Conservation (phyloP, 1,140 invertebrate species). For the Bombus consobrinus region DNA sequence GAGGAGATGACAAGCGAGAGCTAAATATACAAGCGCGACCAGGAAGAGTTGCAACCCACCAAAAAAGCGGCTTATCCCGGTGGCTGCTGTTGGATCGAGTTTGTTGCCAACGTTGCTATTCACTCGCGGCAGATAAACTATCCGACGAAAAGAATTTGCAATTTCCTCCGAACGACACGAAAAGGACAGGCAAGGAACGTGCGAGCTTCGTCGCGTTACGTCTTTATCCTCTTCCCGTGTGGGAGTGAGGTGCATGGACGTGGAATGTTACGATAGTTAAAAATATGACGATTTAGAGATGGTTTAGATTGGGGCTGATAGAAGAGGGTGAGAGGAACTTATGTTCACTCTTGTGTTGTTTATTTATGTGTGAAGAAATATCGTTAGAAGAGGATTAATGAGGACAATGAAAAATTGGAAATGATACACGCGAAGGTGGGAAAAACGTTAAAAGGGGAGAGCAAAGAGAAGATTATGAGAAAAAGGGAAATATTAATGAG, state of each 20-base stretch:
- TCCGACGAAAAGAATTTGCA: slow-evolving; percentile 47
- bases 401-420: background rate
- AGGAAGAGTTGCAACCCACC: background rate
- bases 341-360: no score
- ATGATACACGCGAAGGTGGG: background rate
- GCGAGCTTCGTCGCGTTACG: background rate
- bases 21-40: slow-evolving; percentile 47
- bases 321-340: no score
- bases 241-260: no score
- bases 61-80: slow-evolving; percentile 53
- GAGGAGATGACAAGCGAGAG: slow-evolving; percentile 46
- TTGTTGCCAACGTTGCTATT: slow-evolving; percentile 24
- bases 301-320: no score
- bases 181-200: no score
- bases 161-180: slow-evolving; percentile 37
- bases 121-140: slow-evolving; percentile 32
- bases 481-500: background rate
- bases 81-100: slow-evolving; percentile 40
- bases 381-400: background rate
- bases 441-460: no score
- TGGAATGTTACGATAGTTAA: background rate
- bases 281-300: background rate
- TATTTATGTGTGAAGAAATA: background rate
- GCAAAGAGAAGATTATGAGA: background rate
- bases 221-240: background rate